These are phyloP conservation scores for Morone chrysops DNA, from an alignment of 2,113 vertebrate species.

Conservation along the genomic window DNA sequence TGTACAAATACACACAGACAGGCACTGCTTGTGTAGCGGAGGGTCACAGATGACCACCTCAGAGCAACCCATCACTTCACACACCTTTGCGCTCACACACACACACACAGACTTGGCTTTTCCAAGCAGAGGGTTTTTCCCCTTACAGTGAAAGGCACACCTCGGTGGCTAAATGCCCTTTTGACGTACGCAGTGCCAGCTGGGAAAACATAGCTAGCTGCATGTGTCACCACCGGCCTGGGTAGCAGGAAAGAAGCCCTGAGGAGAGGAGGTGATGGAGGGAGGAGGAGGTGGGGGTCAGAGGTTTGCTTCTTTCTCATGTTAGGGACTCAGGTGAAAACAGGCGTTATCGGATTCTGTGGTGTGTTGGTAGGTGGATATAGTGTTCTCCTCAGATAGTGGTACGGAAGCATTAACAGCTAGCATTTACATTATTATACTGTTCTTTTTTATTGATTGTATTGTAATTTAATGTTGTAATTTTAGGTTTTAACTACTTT, in stretches of 20 bases:
- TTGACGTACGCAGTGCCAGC: slow-evolving; percentile 58
- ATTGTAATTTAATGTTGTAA: too few species aligned
- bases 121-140: slow-evolving; percentile 55
- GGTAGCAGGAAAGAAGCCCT: slow-evolving; percentile 18
- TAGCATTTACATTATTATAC: not conserved
- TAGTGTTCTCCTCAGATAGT: not conserved
- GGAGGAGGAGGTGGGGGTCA: slow-evolving; percentile 13
- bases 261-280: slow-evolving; percentile 28
- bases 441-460: too few species aligned
- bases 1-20: slow-evolving; percentile 57
- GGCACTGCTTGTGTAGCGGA: slow-evolving; percentile 53
- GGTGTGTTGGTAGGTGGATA: not conserved
- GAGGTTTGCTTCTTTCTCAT: slow-evolving; percentile 19
- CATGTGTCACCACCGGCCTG: slow-evolving; percentile 42
- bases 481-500: not conserved
- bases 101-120: slow-evolving; percentile 49
- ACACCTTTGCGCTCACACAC: slow-evolving; percentile 13
- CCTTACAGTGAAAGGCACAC: slow-evolving; percentile 51
- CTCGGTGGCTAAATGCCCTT: slow-evolving; percentile 52
- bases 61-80: slow-evolving; percentile 52
- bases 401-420: not conserved
- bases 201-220: slow-evolving; percentile 67
- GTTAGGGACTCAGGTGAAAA: slow-evolving; percentile 24
- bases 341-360: slow-evolving; percentile 6
- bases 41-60: slow-evolving; percentile 66